A percentile compares a stretch with the other conserved stretches of the same genome.
These are phyloP conservation scores for Sycophila sp. DNA, from an alignment of 1,140 invertebrate genomes.

Conservation along the genomic window DNA sequence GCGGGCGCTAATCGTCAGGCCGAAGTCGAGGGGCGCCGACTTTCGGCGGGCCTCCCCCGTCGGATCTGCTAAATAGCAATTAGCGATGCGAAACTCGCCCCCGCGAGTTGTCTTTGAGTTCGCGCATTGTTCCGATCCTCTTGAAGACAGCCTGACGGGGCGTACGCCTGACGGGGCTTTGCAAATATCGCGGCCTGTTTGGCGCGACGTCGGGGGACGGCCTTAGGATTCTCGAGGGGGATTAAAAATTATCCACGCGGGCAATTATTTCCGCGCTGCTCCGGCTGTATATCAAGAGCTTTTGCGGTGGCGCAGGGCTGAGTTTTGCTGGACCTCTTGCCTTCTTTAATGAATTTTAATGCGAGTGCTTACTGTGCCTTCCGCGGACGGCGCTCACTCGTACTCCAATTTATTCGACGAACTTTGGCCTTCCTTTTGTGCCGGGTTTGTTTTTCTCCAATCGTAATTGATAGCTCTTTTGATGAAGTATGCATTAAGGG, in stretches of 20 bases:
- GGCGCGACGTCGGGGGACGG: constrained; percentile 24
- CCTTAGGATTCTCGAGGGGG: constrained; percentile 41
- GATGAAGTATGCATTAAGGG: too few species aligned
- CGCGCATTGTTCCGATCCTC: constrained; percentile 58
- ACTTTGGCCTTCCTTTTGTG: too few species aligned
- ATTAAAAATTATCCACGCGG: constrained; percentile 49
- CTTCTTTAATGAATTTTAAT: constrained; percentile 27
- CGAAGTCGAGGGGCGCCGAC: neutral
- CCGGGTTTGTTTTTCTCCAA: too few species aligned
- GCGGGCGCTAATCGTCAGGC: neutral
- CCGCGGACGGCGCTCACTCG: too few species aligned
- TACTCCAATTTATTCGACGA: too few species aligned
- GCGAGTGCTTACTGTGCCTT: too few species aligned
- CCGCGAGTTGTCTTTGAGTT: constrained; percentile 64
- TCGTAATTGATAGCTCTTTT: too few species aligned
- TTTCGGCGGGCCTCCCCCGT: constrained; percentile 19
- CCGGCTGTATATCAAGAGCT: neutral
- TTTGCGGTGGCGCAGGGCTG: too few species aligned
- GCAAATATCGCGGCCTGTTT: constrained; percentile 55
- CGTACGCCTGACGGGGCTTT: constrained; percentile 50
- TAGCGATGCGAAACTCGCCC: constrained; percentile 63
- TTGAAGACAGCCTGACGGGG: constrained; percentile 19
- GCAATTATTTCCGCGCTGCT: constrained; percentile 28
- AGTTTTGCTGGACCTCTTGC: neutral
- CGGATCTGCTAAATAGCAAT: constrained; percentile 66